Percentiles rank a stretch among this genome's conserved stretches.
These are phyloP conservation scores for Sarcophilus harrisii DNA, from an alignment of 2,797 vertebrate genomes.

Conservation along the genomic window DNA sequence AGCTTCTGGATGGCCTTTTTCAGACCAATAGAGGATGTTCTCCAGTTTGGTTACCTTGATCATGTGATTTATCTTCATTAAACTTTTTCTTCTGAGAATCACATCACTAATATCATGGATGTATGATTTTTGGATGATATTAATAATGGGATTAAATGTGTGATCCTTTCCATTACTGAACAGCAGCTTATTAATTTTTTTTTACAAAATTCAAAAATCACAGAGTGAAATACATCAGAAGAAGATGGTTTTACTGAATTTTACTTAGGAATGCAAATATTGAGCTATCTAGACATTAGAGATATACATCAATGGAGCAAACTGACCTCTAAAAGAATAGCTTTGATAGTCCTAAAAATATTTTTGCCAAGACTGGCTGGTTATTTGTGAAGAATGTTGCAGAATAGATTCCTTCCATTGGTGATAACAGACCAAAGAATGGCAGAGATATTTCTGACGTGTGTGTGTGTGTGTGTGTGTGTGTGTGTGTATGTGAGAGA, in stretches of 20 bases:
- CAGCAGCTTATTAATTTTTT: neutral
- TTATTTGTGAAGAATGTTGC: neutral
- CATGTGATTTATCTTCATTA: neutral
- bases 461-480: neutral
- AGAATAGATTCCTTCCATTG: neutral
- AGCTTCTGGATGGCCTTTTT: neutral
- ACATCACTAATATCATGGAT: neutral
- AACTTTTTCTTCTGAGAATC: neutral
- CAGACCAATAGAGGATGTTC: neutral
- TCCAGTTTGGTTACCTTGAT: neutral
- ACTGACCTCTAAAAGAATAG: neutral
- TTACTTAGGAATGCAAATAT: neutral
- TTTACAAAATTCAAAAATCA: neutral
- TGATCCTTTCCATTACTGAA: neutral
- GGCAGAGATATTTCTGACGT: neutral
- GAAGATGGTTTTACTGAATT: neutral
- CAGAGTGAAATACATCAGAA: neutral
- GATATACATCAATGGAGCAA: neutral
- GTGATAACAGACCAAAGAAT: neutral
- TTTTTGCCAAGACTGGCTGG: neutral
- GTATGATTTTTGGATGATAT: neutral
- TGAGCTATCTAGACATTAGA: neutral
- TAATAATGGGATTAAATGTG: neutral
- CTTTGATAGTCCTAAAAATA: neutral
- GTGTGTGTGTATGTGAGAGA: too few species aligned